Conservation (phyloP, 2,113 vertebrate species). For the Calidris pugnax region DNA sequence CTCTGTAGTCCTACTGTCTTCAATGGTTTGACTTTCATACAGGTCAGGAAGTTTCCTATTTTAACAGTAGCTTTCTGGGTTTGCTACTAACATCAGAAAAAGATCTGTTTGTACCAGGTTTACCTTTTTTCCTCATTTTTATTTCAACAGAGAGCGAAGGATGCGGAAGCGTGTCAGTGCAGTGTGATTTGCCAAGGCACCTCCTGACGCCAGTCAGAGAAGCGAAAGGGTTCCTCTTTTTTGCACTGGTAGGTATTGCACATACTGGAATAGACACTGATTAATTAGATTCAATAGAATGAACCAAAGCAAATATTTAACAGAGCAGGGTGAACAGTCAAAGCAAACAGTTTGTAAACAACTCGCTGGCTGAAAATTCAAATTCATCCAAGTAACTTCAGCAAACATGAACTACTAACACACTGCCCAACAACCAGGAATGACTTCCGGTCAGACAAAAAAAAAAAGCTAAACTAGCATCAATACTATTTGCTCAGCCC, state of each 20-base stretch:
- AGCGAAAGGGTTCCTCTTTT: background rate
- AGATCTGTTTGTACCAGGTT: background rate
- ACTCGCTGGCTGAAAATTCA: background rate
- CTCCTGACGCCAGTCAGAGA: background rate
- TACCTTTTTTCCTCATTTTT: background rate
- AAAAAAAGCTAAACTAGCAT: background rate
- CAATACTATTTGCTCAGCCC: background rate
- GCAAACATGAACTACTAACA: background rate
- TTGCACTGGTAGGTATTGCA: background rate
- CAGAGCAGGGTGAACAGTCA: background rate
- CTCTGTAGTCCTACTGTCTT: background rate
- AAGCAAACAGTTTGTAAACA: background rate
- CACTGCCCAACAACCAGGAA: background rate
- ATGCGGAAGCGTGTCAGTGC: background rate
- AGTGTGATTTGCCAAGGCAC: background rate
- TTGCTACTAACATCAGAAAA: background rate
- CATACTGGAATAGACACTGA: background rate
- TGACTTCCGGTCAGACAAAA: background rate
- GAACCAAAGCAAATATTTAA: background rate
- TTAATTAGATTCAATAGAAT: background rate
- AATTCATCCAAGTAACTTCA: background rate
- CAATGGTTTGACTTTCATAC: background rate
- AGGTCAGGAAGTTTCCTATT: background rate
- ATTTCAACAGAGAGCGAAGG: background rate
- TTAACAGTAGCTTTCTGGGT: background rate